Evolutionary conservation across 2,888 invertebrate species (phyloP).

Genomic region (Aradus depressus): DNA sequence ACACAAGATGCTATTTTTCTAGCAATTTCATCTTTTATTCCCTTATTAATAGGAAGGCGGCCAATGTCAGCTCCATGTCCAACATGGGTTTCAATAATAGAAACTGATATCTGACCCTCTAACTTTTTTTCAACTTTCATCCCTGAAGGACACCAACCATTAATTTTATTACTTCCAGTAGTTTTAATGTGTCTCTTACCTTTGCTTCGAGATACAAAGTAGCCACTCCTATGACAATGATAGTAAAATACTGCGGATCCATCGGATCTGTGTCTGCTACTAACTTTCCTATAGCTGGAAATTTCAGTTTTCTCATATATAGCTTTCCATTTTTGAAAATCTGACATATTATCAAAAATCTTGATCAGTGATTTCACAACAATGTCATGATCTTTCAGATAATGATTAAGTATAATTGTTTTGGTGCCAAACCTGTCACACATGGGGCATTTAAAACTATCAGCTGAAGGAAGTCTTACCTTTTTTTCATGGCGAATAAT

Average conservation of each 20-base stretch:
- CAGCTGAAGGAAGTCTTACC: no score
- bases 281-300: constrained; percentile 8
- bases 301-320: constrained; percentile 5
- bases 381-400: background rate
- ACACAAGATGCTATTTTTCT: constrained; percentile 21
- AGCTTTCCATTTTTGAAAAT: constrained; percentile 9
- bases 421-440: constrained; percentile 1
- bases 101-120: background rate
- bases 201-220: constrained; percentile 13
- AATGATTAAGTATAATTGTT: constrained; percentile 9
- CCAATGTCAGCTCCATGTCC: constrained; percentile 21
- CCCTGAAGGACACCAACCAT: constrained; percentile 23
- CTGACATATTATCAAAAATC: constrained; percentile 1
- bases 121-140: constrained; percentile 6
- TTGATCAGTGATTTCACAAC: background rate
- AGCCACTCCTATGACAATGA: constrained; percentile 19
- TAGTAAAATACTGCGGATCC: background rate
- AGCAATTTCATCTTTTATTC: constrained; percentile 18
- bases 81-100: constrained; percentile 18
- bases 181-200: constrained; percentile 20
- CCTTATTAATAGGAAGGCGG: constrained; percentile 15
- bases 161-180: constrained; percentile 23
- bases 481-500: no score
- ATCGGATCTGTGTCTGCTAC: constrained; percentile 6
- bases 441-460: constrained; percentile 17